Base-by-base conservation (phyloP, 2,888 invertebrate genomes). In the Cerastis rubricosa region DNA sequence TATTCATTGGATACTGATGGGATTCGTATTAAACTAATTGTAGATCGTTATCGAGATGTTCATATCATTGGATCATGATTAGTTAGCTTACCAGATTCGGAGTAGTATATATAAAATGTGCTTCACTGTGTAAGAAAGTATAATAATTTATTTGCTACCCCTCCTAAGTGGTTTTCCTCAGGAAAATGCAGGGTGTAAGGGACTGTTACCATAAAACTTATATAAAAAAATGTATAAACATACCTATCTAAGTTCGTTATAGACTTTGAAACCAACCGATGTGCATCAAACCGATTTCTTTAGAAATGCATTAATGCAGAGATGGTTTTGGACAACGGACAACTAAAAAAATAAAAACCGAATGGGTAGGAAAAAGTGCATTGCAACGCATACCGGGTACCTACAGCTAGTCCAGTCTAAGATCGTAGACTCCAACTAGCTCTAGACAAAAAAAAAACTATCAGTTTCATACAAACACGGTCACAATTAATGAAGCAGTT, bases 21-120 rank as follows among this genome's bases (percentile, higher is more conserved):
- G 40, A 67, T 66, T 49, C n/a, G 47, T 43, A 54, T 66, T n/a
- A 22, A 63, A 73, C 40, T 54, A 54, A 78, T 80, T 49, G 35
- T 59, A 40, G 59, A 47, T 78, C n/a, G 14, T 25, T 70, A 74
- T 71, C 66, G 35, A 66, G 54, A 43, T 45, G 45, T 61, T 54
- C 54, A 67, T 40, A 22, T 25, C 47, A 59, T 47, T 70, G 35
- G 22, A 47, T 14, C 57, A 47, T 25, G 47, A 69, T 73, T 12
- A 57, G 2, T 19, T 3, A 17, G 12, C 6, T 29, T 14, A 12
- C 12, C 12, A n/a, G 12, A 71, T 71, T 43, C 19, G 9, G 29
- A 49, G 29, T 14, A 22, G n/a, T 40, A n/a, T 29, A 7, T 19
- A 25, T 66, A 54, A 54, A n/a, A 54, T 54, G 54, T n/a, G 54